Evolutionary conservation across 2,797 vertebrate genomes (phyloP).

Genomic region (Orestias chungarensis): DNA sequence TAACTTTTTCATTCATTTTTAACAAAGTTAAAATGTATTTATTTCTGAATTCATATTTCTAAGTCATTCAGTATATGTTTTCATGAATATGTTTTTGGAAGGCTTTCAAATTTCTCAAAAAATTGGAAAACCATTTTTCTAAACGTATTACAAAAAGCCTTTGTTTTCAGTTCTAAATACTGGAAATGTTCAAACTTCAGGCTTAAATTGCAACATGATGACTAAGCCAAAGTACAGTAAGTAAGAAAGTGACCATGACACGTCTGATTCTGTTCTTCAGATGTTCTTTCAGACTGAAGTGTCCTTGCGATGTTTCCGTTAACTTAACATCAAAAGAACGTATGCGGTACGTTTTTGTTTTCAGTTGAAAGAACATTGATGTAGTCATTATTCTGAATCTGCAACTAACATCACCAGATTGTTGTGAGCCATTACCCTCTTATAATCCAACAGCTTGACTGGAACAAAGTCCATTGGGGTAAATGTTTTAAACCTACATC

Average conservation of each 20-base stretch:
- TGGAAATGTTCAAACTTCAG: too few species aligned
- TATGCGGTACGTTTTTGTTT: background rate
- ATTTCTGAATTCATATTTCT: too few species aligned
- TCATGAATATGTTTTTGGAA: too few species aligned
- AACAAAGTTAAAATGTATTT: too few species aligned
- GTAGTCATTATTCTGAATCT: background rate
- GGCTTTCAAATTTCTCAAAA: too few species aligned
- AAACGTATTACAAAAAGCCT: too few species aligned
- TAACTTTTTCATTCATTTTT: too few species aligned
- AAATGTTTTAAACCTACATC: background rate
- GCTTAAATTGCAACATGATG: background rate
- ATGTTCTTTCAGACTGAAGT: background rate
- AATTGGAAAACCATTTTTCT: too few species aligned
- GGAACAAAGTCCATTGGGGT: background rate
- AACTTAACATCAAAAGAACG: background rate
- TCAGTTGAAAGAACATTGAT: background rate
- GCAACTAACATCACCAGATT: background rate
- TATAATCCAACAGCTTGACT: background rate
- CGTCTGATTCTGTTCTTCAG: background rate
- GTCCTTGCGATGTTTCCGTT: background rate
- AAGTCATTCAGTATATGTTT: too few species aligned
- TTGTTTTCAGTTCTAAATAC: too few species aligned
- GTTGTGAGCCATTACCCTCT: background rate
- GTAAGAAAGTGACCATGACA: too few species aligned
- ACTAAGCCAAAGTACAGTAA: background rate